Evolutionary conservation across 2,797 vertebrate species (phyloP).

Genomic region (Chiroxiphia lanceolata): DNA sequence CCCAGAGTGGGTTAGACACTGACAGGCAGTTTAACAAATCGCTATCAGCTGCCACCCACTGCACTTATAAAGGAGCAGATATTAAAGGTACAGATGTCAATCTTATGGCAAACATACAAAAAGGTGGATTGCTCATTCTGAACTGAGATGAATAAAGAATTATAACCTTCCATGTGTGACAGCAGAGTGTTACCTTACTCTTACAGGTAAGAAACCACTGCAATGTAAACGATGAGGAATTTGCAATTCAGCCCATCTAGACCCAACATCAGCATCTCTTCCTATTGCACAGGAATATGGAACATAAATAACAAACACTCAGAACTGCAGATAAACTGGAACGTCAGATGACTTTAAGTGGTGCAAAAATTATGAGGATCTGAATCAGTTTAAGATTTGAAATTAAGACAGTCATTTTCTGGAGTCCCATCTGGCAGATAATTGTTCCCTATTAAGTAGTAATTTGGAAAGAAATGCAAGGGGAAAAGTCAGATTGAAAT

Average conservation of each 20-base stretch:
- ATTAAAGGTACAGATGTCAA: not conserved
- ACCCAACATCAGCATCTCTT: not conserved
- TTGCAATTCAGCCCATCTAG: not conserved
- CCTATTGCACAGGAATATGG: not conserved
- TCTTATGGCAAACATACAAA: not conserved
- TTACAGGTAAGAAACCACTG: not conserved
- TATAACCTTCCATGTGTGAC: not conserved
- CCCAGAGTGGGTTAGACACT: not conserved
- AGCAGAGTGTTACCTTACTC: not conserved
- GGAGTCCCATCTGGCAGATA: not conserved
- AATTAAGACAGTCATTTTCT: conserved; percentile 13
- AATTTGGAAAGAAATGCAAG: conserved; percentile 37
- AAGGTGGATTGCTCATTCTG: not conserved
- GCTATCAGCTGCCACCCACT: not conserved
- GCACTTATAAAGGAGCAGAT: not conserved
- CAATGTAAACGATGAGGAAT: not conserved
- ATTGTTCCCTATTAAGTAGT: not conserved
- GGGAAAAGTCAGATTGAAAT: conserved; percentile 11
- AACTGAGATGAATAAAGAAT: conserved; percentile 14
- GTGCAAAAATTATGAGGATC: not conserved
- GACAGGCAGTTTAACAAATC: not conserved
- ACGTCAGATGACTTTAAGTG: not conserved
- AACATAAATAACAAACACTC: not conserved
- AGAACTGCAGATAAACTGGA: not conserved
- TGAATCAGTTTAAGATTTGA: conserved; percentile 2